These are phyloP conservation scores for Ypsolopha sequella DNA, from an alignment of 2,888 invertebrate species.

Conservation along the genomic window DNA sequence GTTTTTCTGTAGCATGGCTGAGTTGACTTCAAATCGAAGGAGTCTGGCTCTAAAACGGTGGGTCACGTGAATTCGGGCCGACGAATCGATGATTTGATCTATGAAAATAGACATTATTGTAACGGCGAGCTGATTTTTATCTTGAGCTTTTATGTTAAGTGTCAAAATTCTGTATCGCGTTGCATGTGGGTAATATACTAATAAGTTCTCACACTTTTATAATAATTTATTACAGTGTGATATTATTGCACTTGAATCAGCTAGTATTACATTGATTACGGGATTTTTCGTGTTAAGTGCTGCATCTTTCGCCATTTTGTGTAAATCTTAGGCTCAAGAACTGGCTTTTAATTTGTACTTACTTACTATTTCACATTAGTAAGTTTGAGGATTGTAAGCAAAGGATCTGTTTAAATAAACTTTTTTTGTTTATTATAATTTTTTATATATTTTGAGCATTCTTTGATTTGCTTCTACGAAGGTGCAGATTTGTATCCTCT, in stretches of 20 bases:
- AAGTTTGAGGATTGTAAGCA: no score
- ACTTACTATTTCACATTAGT: no score
- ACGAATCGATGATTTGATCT: not conserved
- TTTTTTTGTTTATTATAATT: no score
- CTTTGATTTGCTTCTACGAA: no score
- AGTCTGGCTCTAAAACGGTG: not conserved
- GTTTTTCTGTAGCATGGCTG: not conserved
- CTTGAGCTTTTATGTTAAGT: not conserved
- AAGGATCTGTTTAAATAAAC: no score
- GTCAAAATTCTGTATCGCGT: not conserved
- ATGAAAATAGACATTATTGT: not conserved
- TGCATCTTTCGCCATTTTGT: conserved; percentile 40
- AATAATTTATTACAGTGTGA: no score
- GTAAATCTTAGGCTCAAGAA: conserved; percentile 11
- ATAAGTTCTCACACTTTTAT: no score
- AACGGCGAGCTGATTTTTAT: not conserved
- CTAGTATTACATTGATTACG: no score
- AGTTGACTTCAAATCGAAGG: not conserved
- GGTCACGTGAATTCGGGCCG: conserved; percentile 8
- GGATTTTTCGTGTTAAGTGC: not conserved
- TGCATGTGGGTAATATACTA: not conserved
- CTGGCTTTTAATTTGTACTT: no score
- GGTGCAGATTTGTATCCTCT: no score
- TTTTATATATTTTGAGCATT: no score
- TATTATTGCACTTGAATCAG: no score